Evolutionary conservation across 2,113 vertebrate genomes (phyloP).

Genomic region (Triplophysa rosa): DNA sequence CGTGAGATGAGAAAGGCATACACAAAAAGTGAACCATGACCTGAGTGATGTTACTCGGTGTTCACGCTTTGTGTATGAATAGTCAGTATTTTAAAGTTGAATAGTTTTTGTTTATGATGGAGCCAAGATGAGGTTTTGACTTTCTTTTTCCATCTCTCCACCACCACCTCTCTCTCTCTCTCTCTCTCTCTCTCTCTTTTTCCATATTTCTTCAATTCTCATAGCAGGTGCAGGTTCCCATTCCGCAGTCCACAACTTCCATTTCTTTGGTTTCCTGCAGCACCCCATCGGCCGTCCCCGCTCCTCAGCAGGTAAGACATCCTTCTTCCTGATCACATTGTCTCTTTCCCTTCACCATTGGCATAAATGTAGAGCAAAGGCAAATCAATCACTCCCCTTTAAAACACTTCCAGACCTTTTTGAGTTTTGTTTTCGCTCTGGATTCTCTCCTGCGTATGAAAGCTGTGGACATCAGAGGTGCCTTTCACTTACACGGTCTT

Average conservation of each 20-base stretch:
- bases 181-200: constrained; percentile 34
- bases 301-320: constrained; percentile 64
- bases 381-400: background rate
- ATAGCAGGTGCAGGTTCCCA: constrained; percentile 61
- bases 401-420: background rate
- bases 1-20: constrained; percentile 52
- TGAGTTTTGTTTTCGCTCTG: constrained; percentile 1
- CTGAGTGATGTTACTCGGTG: constrained; percentile 32
- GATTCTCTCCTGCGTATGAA: constrained; percentile 51
- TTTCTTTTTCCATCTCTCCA: constrained; percentile 39
- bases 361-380: background rate
- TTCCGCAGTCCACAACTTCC: constrained; percentile 58
- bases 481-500: constrained; percentile 57
- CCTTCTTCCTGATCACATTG: background rate
- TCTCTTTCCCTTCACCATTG: background rate
- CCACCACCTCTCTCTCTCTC: background rate
- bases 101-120: constrained; percentile 14
- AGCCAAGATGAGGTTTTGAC: background rate
- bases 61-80: constrained; percentile 47
- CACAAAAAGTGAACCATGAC: constrained; percentile 40
- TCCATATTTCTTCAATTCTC: constrained; percentile 50
- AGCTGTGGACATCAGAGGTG: constrained; percentile 50
- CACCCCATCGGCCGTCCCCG: constrained; percentile 57
- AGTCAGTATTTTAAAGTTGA: constrained; percentile 6
- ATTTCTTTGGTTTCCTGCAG: constrained; percentile 56